Evolutionary conservation across 2,888 invertebrate species (phyloP).

Genomic region (Pachycephus smyrnensis): DNA sequence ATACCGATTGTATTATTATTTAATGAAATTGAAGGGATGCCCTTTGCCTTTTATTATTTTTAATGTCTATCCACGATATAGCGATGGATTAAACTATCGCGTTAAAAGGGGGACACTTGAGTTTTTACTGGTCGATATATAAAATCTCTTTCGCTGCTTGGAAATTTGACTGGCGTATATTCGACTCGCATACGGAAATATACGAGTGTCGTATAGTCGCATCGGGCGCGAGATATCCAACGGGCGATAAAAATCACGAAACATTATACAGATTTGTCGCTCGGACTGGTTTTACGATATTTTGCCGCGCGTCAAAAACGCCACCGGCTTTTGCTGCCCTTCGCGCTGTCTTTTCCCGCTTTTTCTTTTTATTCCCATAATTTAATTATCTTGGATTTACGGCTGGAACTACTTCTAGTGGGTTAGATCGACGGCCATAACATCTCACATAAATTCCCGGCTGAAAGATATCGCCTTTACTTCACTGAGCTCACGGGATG

Average conservation of each 20-base stretch:
- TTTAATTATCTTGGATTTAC: conserved; percentile 64
- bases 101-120: background rate
- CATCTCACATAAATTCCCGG: conserved; percentile 54
- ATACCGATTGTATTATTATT: background rate
- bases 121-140: background rate
- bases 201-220: conserved; percentile 20
- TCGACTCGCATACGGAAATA: background rate
- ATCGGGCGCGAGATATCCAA: background rate
- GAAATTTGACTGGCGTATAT: background rate
- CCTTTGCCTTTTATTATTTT: background rate
- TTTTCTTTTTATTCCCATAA: conserved; percentile 56
- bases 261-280: conserved; percentile 67
- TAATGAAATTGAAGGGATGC: background rate
- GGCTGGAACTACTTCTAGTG: conserved; percentile 52
- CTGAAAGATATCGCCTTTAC: conserved; percentile 53
- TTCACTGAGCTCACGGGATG: conserved; percentile 25
- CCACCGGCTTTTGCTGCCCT: background rate
- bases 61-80: background rate
- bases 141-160: background rate
- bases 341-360: conserved; percentile 15
- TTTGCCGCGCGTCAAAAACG: conserved; percentile 49
- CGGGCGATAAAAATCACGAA: conserved; percentile 63
- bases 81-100: background rate
- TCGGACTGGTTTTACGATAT: conserved; percentile 65
- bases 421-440: conserved; percentile 51